Conservation (phyloP, 2,113 vertebrate species). For the Corythoichthys haematopterus region DNA sequence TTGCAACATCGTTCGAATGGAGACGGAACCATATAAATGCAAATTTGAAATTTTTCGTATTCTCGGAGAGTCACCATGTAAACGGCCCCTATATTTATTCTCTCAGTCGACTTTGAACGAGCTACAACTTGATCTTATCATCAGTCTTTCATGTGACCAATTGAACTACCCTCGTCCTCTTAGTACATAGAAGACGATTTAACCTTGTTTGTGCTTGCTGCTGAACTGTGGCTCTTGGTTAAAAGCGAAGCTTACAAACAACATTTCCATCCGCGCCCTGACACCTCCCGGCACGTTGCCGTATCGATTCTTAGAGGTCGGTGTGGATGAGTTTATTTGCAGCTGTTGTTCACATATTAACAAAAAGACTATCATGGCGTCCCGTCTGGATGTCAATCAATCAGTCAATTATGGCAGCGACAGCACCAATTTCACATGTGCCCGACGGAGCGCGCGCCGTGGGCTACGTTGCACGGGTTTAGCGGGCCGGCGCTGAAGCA, state of each 20-base stretch:
- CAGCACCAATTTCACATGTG: conserved; percentile 23
- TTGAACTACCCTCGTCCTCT: neutral
- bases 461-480: conserved; percentile 40
- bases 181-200: neutral
- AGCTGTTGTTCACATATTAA: conserved; percentile 17
- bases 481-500: conserved; percentile 52
- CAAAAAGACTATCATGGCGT: conserved; percentile 34
- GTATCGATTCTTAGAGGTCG: conserved; percentile 16
- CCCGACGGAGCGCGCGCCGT: conserved; percentile 22
- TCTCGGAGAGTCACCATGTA: too few relatives aligned
- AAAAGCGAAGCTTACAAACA: neutral
- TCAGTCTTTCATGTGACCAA: neutral
- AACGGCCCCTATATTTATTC: too few relatives aligned
- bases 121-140: neutral
- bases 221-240: neutral
- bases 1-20: too few relatives aligned
- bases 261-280: neutral
- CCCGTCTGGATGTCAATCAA: conserved; percentile 40
- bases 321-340: conserved; percentile 16
- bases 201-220: neutral
- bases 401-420: conserved; percentile 39
- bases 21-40: too few relatives aligned
- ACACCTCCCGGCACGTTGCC: neutral
- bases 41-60: too few relatives aligned
- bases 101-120: too few relatives aligned